Evolutionary conservation across 2,113 vertebrate genomes (phyloP).

Genomic region (Hepsetus odoe): DNA sequence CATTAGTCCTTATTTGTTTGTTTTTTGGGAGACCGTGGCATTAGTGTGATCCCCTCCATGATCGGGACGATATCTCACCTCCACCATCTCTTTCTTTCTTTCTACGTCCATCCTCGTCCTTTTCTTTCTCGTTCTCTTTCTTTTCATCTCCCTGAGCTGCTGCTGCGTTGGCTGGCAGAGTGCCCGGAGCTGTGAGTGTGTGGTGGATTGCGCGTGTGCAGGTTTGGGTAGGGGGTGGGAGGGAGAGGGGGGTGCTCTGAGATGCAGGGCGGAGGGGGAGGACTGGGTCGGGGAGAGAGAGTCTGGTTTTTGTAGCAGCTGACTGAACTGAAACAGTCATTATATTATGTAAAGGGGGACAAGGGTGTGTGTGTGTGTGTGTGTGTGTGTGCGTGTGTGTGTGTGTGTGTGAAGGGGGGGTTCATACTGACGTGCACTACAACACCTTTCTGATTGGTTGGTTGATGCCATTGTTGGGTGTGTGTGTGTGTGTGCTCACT

Average conservation of each 20-base stretch:
- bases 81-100: conserved; percentile 10
- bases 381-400: conserved; percentile 6
- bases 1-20: neutral
- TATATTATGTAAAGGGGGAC: conserved; percentile 56
- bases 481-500: conserved; percentile 8
- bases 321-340: conserved; percentile 62
- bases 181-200: conserved; percentile 61
- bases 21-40: neutral
- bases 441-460: conserved; percentile 66
- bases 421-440: conserved; percentile 60
- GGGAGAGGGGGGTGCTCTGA: conserved; percentile 20
- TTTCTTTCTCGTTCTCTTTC: conserved; percentile 46
- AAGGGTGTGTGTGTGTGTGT: conserved; percentile 13
- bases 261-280: conserved; percentile 44
- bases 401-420: conserved; percentile 19
- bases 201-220: conserved; percentile 58
- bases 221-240: conserved; percentile 16
- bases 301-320: conserved; percentile 61
- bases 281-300: conserved; percentile 49
- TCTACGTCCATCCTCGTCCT: conserved; percentile 14
- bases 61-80: neutral
- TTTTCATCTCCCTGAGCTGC: conserved; percentile 54
- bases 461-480: conserved; percentile 58
- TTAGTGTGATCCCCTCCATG: neutral
- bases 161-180: conserved; percentile 66